A percentile compares a stretch with the other conserved stretches of the same genome.
phyloP scores from a whole-genome alignment of 2,113 vertebrate genomes.

The Petroica traversi region DNA sequence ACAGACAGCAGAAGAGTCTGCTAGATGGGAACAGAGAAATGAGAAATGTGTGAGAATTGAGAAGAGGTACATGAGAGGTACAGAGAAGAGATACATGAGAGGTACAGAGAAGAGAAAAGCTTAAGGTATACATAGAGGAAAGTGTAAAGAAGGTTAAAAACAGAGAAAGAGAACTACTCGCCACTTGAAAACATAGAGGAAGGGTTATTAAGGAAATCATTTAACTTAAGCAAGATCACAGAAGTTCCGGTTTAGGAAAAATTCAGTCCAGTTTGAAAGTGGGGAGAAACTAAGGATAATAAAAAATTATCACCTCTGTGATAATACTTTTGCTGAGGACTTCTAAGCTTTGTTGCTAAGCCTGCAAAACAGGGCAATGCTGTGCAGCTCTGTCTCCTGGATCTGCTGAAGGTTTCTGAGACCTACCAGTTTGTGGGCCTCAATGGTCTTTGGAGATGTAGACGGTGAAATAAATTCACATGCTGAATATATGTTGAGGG shows the following conservation, averaged over 20 bases:
- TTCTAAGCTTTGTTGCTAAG: not conserved
- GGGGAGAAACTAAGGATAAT: not conserved
- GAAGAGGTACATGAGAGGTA: not conserved
- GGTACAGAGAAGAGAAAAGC: not conserved
- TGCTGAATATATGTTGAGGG: not conserved
- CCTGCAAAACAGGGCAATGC: not conserved
- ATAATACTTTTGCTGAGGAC: not conserved
- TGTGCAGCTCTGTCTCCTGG: not conserved
- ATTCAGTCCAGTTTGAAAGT: not conserved
- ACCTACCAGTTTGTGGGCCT: not conserved
- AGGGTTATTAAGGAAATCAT: not conserved
- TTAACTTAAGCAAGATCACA: not conserved
- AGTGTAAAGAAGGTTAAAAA: not conserved
- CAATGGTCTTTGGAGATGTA: not conserved
- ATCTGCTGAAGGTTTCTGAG: not conserved
- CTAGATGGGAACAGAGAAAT: not conserved
- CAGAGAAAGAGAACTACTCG: not conserved
- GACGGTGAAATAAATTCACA: not conserved
- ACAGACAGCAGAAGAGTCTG: not conserved
- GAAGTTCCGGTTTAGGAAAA: not conserved
- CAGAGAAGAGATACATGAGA: not conserved
- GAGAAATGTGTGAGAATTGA: not conserved
- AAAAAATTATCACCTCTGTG: not conserved
- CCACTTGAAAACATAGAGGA: not conserved
- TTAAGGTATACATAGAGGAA: not conserved